These are phyloP conservation scores for Fratercula arctica DNA, from an alignment of 2,797 vertebrate genomes.

Conservation along the genomic window DNA sequence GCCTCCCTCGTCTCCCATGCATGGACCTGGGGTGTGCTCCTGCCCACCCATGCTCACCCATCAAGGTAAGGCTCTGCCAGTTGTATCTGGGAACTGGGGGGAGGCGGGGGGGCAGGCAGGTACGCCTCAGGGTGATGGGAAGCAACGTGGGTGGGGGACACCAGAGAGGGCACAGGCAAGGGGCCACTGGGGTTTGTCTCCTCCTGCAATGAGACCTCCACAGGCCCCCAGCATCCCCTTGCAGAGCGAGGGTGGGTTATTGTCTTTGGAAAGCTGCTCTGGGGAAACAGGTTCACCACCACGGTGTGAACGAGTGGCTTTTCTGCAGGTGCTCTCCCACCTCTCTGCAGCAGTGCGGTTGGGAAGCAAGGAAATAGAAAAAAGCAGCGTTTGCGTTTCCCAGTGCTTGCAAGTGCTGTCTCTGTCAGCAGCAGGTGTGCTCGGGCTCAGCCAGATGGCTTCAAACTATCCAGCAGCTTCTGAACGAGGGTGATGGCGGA, in stretches of 20 bases:
- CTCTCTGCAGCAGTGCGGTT: not conserved
- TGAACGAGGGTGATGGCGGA: not conserved
- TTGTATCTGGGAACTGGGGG: not conserved
- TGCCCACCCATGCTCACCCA: not conserved
- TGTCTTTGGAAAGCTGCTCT: not conserved
- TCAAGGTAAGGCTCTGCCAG: not conserved
- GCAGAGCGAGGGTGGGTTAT: not conserved
- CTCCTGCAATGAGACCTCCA: not conserved
- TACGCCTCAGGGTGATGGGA: not conserved
- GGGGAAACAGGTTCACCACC: not conserved
- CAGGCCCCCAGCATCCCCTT: not conserved
- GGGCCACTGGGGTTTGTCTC: not conserved
- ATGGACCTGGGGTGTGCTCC: not conserved
- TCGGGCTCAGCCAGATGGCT: not conserved
- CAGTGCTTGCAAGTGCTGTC: not conserved
- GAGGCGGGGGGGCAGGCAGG: not conserved
- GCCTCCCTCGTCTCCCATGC: not conserved
- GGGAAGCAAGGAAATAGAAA: not conserved
- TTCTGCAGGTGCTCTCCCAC: not conserved
- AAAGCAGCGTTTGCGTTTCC: not conserved
- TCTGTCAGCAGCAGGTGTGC: not conserved
- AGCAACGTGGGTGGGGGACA: not conserved
- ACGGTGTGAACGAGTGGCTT: fast-evolving
- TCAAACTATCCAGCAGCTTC: not conserved
- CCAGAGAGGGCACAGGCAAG: not conserved